Evolutionary conservation across 2,797 vertebrate species (phyloP), one percentile per base, ranked within the genome.

Genomic region (Ctenopoma multispine): DNA sequence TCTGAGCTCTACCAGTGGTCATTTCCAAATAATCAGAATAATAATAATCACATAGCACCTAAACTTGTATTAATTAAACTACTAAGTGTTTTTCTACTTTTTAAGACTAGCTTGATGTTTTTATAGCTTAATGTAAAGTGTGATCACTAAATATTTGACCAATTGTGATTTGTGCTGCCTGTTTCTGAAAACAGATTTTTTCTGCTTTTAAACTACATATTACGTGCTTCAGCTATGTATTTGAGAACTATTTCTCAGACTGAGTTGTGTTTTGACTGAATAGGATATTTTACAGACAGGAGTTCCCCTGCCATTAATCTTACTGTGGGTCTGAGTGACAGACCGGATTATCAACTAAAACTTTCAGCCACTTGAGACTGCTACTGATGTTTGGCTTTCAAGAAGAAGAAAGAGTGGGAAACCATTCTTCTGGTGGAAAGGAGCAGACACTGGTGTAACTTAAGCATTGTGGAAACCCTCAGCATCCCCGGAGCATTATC

Each of bases 341-440:
- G 89, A 77, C 74, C 18, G 81, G 89, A 91, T 91, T 89, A 91
- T 90, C 87, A 87, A 85, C 90, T 90, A 66, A 87, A 92, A 92
- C 91, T 92, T 91, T 91, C 89, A 91, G 86, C 89, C 91, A 93
- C 92, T 92, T 90, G 89, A 93, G 90, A 86, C 90, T 79, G 88
- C 91, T 91, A 91, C 92, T 91, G 88, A 86, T 92, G 91, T 93
- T 92, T 90, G 87, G 81, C 89, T 91, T 92, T 89, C 79, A 87
- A 84, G 82, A 80, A 90, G 86, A 90, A 90, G 87, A 92, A 92
- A 92, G 91, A 87, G 77, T 64, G 73, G 72, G 86, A 63, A 84
- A 75, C 89, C 82, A 90, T 92, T 89, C 83, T 72, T 80, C 76
- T 66, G 74, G 29, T 61, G 27, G 73, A 82, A 85, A 63, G 81